Percentiles rank a stretch among this genome's conserved stretches.
These are phyloP conservation scores for Saimiri boliviensis DNA, from an alignment of 2,113 vertebrate genomes.

Conservation along the genomic window DNA sequence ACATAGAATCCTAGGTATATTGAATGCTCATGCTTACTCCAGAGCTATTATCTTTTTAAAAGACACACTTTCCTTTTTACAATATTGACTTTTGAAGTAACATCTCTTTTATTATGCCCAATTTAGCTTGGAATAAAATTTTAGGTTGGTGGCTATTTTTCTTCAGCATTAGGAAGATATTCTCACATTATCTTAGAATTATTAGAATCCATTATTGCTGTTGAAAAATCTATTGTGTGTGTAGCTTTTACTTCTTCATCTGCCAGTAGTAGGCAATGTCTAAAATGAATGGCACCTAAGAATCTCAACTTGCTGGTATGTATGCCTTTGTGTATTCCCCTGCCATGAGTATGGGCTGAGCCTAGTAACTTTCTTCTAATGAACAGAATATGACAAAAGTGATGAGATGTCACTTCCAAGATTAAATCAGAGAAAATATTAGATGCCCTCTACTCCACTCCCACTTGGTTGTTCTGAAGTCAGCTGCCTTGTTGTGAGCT, in stretches of 20 bases:
- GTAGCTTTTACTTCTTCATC: not conserved
- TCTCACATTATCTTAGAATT: not conserved
- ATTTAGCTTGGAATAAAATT: slow-evolving; percentile 5
- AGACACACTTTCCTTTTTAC: not conserved
- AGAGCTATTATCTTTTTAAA: not conserved
- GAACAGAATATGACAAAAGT: not conserved
- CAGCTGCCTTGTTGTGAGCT: not conserved
- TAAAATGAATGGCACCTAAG: not conserved
- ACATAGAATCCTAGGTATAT: not conserved
- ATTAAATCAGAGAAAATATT: not conserved
- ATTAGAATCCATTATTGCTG: not conserved
- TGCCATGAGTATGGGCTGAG: not conserved
- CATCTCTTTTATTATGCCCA: not conserved
- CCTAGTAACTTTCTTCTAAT: not conserved
- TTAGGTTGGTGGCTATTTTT: not conserved
- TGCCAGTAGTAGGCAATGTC: not conserved
- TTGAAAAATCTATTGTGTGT: not conserved
- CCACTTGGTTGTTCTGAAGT: not conserved
- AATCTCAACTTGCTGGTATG: not conserved
- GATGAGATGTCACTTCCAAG: not conserved
- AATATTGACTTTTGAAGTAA: not conserved
- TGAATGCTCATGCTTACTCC: not conserved
- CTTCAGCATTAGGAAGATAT: not conserved
- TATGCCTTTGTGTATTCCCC: not conserved
- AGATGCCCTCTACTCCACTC: not conserved